These are phyloP conservation scores for Salticus scenicus DNA, from an alignment of 2,888 invertebrate genomes.

Conservation along the genomic window DNA sequence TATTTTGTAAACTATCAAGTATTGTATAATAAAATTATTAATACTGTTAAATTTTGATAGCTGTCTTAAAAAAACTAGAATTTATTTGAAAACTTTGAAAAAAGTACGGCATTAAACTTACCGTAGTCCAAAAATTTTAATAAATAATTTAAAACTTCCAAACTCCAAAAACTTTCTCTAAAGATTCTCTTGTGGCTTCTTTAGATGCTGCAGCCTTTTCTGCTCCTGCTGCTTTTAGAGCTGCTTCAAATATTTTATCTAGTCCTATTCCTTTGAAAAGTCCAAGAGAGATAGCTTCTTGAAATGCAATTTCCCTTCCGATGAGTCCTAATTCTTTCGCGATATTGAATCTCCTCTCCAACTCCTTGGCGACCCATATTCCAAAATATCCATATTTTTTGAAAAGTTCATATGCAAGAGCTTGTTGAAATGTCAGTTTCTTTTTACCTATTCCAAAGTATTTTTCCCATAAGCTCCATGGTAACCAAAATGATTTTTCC, in stretches of 20 bases:
- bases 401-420: conserved; percentile 38
- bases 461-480: conserved; percentile 39
- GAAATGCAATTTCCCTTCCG: conserved; percentile 42
- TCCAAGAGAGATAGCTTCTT: conserved; percentile 48
- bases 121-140: not conserved
- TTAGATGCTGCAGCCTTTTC: conserved; percentile 27
- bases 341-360: conserved; percentile 42
- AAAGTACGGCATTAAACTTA: too few species aligned
- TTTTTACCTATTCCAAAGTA: conserved; percentile 41
- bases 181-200: conserved; percentile 14
- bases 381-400: conserved; percentile 48
- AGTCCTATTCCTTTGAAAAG: conserved; percentile 55
- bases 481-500: conserved; percentile 30
- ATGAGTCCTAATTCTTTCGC: conserved; percentile 45
- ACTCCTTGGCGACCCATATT: conserved; percentile 42
- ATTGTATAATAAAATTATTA: too few species aligned
- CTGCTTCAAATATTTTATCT: conserved; percentile 46
- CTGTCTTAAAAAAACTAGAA: too few species aligned
- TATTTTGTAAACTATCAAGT: too few species aligned
- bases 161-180: conserved; percentile 9
- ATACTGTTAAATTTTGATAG: too few species aligned
- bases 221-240: conserved; percentile 39
- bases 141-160: conserved; percentile 13
- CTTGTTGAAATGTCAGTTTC: conserved; percentile 48
- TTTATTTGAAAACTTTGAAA: too few species aligned